Base-by-base conservation (phyloP, 2,797 vertebrate species). In the Falco berigora region DNA sequence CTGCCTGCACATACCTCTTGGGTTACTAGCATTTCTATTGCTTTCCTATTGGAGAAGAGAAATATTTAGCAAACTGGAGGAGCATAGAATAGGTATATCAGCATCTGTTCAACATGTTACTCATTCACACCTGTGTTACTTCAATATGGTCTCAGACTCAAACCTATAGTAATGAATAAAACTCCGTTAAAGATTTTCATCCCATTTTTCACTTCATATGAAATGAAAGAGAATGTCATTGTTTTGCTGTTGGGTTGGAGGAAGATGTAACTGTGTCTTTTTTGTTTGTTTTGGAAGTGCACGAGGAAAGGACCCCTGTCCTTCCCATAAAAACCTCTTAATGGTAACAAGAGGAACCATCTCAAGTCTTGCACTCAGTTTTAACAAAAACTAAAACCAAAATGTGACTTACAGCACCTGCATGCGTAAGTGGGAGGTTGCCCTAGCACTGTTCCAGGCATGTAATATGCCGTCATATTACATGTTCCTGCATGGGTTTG, bases 401-500 rank as follows among this genome's bases (percentile, higher is more conserved):
- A 14, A 13, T 9, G 49, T 77, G 91, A 81, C 68, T 62, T 64
- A 32, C 38, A n/a, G 71, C 86, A 64, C 92, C 88, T 95, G 96
- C 97, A 97, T 97, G 97, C 34, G 4, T 47, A n/a, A 75, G 49
- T 32, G 87, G 84, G 62, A 82, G 47, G n/a, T 6, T 77, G 78
- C 18, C 76, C 84, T 55, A 76, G 83, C 75, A 55, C 75, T 49
- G 61, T 23, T 93, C 86, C 66, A 74, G 83, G 83, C 97, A 96
- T 95, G 96, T 97, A 96, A 97, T 96, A 95, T 88, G 12, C 50
- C 2, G 4, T 22, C 58, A 86, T 95, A 95, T 97, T 96, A 97
- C 96, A 96, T 95, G 96, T 44, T 84, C 83, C 91, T 10, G 95
- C 97, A 95, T 96, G 96, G 92, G 77, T 85, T 91, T 61, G 75